phyloP scores from a whole-genome alignment of 2,113 vertebrate genomes.

The Balaenoptera acutorostrata region DNA sequence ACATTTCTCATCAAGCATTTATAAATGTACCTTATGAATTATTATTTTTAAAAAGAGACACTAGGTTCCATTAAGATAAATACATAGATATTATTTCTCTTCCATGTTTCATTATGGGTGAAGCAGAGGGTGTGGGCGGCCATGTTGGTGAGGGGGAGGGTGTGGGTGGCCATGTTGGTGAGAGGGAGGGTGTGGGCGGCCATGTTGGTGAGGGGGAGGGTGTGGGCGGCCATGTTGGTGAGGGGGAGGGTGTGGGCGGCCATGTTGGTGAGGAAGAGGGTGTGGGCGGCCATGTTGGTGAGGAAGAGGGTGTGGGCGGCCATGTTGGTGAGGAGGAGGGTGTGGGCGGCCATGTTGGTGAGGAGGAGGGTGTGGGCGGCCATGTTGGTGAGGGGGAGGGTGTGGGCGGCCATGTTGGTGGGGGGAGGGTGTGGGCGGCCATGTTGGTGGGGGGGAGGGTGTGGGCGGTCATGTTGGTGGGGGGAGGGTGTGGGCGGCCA shows the following conservation, averaged over 20 bases:
- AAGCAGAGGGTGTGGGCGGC: neutral
- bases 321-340: neutral
- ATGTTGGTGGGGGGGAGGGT: accelerated
- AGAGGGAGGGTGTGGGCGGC: no score
- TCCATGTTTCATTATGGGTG: neutral
- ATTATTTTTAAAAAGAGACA: neutral
- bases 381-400: no score
- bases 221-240: no score
- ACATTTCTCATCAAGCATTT: neutral
- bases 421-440: neutral
- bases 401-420: no score
- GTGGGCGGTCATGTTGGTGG: accelerated
- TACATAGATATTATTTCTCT: neutral
- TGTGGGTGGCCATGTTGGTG: neutral
- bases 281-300: accelerated
- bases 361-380: no score
- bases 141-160: neutral
- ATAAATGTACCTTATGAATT: neutral
- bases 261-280: neutral
- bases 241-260: accelerated
- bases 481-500: no score
- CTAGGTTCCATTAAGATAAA: neutral
- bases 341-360: neutral
- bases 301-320: no score
- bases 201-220: no score